phyloP scores from a whole-genome alignment of 2,888 invertebrate genomes.

The Euspilapteryx auroguttella region DNA sequence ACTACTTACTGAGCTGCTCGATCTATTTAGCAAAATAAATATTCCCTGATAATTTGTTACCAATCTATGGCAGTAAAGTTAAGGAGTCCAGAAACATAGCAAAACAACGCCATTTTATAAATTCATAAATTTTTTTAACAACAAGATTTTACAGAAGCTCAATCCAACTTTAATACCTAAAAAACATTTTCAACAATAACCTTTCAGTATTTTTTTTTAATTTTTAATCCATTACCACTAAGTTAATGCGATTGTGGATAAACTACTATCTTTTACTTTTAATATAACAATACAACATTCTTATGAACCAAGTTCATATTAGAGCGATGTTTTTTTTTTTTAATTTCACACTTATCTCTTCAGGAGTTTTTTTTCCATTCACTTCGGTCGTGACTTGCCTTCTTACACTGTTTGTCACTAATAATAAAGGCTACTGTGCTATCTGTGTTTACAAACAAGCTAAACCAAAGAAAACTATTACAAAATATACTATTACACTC shows the following conservation, averaged over 20 bases:
- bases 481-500: too few relatives aligned
- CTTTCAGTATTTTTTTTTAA: slow-evolving; percentile 27
- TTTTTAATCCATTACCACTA: slow-evolving; percentile 45
- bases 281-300: slow-evolving; percentile 56
- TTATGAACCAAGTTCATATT: slow-evolving; percentile 40
- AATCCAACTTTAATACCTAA: slow-evolving; percentile 53
- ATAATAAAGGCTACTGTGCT: slow-evolving; percentile 52
- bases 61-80: too few relatives aligned
- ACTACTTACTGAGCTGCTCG: too few relatives aligned
- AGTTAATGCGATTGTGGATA: slow-evolving; percentile 49
- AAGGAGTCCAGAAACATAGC: not conserved
- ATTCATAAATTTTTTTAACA: slow-evolving; percentile 34
- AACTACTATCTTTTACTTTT: slow-evolving; percentile 46
- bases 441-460: too few relatives aligned
- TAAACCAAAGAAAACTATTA: too few relatives aligned
- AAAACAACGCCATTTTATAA: slow-evolving; percentile 13
- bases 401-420: slow-evolving; percentile 59
- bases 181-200: slow-evolving; percentile 61
- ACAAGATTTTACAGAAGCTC: slow-evolving; percentile 51
- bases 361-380: slow-evolving; percentile 16
- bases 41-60: too few relatives aligned
- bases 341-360: slow-evolving; percentile 16
- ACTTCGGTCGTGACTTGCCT: slow-evolving; percentile 32
- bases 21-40: too few relatives aligned
- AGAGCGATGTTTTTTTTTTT: slow-evolving; percentile 19